Percentiles rank a stretch among this genome's conserved stretches.
Conservation (phyloP, 1,140 invertebrate genomes). For the Palaemon carinicauda region DNA sequence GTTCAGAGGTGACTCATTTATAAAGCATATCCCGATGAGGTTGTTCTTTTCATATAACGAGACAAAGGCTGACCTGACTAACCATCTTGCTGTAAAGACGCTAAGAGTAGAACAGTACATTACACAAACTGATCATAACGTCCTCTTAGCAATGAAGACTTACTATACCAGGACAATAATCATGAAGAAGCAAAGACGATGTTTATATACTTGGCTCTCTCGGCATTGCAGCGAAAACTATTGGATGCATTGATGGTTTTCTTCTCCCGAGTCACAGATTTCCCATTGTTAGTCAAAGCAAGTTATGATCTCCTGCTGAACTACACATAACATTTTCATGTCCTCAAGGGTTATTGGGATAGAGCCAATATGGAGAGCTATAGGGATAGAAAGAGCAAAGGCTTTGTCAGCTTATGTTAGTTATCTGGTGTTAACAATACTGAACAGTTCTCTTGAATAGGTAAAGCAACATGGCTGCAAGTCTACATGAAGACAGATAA, state of each 20-base stretch:
- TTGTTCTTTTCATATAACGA: conserved; percentile 46
- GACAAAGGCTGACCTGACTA: conserved; percentile 36
- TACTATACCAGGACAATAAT: too few species aligned
- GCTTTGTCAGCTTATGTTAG: conserved; percentile 8
- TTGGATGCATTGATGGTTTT: conserved; percentile 12
- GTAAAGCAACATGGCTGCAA: background rate
- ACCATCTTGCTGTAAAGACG: conserved; percentile 29
- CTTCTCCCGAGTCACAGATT: too few species aligned
- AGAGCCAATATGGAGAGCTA: too few species aligned
- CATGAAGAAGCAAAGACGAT: conserved; percentile 22
- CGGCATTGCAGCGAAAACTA: conserved; percentile 26
- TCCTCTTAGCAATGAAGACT: too few species aligned
- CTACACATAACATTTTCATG: conserved; percentile 6
- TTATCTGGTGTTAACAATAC: conserved; percentile 16
- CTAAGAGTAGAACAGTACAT: conserved; percentile 14
- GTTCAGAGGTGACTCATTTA: conserved; percentile 26
- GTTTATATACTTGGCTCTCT: background rate
- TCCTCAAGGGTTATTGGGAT: background rate
- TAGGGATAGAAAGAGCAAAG: conserved; percentile 2
- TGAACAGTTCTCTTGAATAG: conserved; percentile 1
- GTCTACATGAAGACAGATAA: too few species aligned
- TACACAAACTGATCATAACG: too few species aligned
- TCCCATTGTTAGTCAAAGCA: conserved; percentile 17
- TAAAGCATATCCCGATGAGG: conserved; percentile 42
- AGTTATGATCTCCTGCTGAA: background rate